These are phyloP conservation scores for Willisornis vidua DNA, from an alignment of 2,113 vertebrate genomes.

Conservation along the genomic window DNA sequence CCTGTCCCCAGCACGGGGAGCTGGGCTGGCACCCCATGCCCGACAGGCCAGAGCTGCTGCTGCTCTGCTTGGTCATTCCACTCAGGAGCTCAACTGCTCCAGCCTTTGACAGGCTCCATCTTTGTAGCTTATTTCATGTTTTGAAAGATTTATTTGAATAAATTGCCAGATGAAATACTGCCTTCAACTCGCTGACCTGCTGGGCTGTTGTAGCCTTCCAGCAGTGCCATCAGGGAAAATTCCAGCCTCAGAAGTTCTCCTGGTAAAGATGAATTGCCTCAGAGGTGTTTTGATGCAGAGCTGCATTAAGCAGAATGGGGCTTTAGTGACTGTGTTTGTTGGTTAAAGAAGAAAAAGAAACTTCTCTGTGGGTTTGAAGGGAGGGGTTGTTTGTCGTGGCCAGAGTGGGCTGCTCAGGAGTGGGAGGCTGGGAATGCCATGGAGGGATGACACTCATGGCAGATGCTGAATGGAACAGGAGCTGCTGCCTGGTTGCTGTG, in stretches of 20 bases:
- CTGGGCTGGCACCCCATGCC: not conserved
- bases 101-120: not conserved
- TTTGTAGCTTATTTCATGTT: not conserved
- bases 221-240: constrained; percentile 9
- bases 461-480: not conserved
- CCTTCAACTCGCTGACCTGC: constrained; percentile 18
- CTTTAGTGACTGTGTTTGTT: not conserved
- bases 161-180: constrained; percentile 17
- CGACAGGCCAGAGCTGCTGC: not conserved
- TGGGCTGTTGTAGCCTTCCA: constrained; percentile 49
- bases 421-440: not conserved
- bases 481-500: not conserved
- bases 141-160: constrained; percentile 38
- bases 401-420: not conserved
- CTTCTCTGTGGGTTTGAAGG: not conserved
- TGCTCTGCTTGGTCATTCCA: not conserved
- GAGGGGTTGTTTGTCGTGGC: accelerated
- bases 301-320: not conserved
- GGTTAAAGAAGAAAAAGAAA: not conserved
- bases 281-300: constrained; percentile 2
- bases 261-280: not conserved
- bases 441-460: accelerated
- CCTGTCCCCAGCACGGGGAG: not conserved
- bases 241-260: constrained; percentile 39
- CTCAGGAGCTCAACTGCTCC: not conserved